Evolutionary conservation across 2,888 invertebrate genomes (phyloP).

Genomic region (Polietes domitor): DNA sequence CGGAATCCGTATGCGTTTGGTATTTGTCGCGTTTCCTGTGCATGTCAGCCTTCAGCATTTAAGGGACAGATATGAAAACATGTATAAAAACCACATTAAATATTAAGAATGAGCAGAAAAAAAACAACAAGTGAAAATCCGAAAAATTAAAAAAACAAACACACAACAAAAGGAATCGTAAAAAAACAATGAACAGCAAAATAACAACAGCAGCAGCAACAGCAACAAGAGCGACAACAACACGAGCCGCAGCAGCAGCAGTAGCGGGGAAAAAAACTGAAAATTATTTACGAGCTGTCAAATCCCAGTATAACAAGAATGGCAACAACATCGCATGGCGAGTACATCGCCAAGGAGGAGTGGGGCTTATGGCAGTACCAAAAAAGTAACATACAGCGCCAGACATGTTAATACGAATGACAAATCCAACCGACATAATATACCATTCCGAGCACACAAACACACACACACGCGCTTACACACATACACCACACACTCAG

Average conservation of each 20-base stretch:
- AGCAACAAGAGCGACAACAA: not conserved
- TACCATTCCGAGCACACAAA: not conserved
- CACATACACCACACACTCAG: not conserved
- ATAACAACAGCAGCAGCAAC: not conserved
- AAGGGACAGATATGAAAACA: slow-evolving; percentile 26
- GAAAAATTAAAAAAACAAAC: slow-evolving; percentile 26
- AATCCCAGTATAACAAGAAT: slow-evolving; percentile 75
- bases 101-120: not conserved
- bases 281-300: slow-evolving; percentile 77
- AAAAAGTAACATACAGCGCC: slow-evolving; percentile 40
- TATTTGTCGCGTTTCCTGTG: slow-evolving; percentile 4
- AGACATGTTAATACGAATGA: slow-evolving; percentile 63
- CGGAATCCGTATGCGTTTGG: not conserved
- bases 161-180: not conserved
- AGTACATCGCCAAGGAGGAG: not conserved
- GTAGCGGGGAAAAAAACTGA: slow-evolving; percentile 31
- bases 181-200: not conserved
- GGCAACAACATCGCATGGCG: slow-evolving; percentile 24
- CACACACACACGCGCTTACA: slow-evolving; percentile 12
- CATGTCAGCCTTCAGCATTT: slow-evolving; percentile 12
- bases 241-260: not conserved
- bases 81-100: slow-evolving; percentile 30
- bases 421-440: slow-evolving; percentile 45
- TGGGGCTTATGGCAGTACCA: slow-evolving; percentile 5
- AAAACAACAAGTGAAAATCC: slow-evolving; percentile 3